Base-by-base conservation (phyloP, 2,888 invertebrate genomes). In the Heteromyza rotundicornis region DNA sequence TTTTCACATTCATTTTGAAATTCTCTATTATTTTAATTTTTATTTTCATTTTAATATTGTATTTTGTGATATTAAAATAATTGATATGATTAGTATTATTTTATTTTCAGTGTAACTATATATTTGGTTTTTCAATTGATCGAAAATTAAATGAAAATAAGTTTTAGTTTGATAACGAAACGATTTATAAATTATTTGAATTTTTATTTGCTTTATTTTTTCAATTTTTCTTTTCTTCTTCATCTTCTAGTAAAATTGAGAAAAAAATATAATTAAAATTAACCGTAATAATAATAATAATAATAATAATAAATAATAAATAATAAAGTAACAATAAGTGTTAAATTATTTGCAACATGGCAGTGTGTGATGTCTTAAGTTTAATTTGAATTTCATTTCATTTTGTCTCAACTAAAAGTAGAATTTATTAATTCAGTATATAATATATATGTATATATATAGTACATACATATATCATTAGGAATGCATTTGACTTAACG, bases 351-450 rank as follows among this genome's bases (percentile, higher is more conserved):
- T 57, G 57, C 66, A 70, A 70, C 70, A 68, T 70, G 70, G 70
- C 70, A 70, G 70, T 70, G 70, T n/a, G n/a, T 7, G 27, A 69
- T 68, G 64, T 68, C 67, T 67, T 68, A 63, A 27, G 57, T 64
- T 69, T 63, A 24, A 52, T 52, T 52, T 24, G 12, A 24, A 24
- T 24, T n/a, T 52, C 14, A 49, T 19, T 50, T 50, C 20, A 14
- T 20, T 20, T 50, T 50, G 50, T 19, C 19, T 47, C 19, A 47
- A 47, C 27, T 27, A 27, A 27, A 27, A 27, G 5, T 7, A 27
- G 27, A 27, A 10, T n/a, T n/a, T n/a, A n/a, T n/a, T n/a, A n/a
- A n/a, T n/a, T n/a, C n/a, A n/a, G n/a, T n/a, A n/a, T n/a, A n/a
- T n/a, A n/a, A n/a, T n/a, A n/a, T n/a, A n/a, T n/a, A n/a, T n/a